phyloP scores from a whole-genome alignment of 2,113 vertebrate species.

The Hippocampus comes region DNA sequence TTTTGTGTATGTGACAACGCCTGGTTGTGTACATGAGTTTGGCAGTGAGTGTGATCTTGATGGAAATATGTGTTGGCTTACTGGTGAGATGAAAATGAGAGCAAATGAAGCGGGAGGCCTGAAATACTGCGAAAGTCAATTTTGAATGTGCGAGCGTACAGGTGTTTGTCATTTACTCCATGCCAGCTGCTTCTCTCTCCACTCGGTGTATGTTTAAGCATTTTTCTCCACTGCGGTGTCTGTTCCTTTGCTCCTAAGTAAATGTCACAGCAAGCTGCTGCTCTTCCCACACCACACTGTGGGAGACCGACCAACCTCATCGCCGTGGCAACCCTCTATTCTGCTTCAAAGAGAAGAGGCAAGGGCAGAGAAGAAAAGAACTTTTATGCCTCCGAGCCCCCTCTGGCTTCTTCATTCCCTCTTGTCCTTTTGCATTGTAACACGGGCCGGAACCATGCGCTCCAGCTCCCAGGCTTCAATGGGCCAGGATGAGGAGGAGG shows the following conservation, averaged over 20 bases:
- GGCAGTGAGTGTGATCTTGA: conserved; percentile 23
- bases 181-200: conserved; percentile 12
- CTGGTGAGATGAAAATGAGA: conserved; percentile 47
- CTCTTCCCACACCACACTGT: conserved; percentile 75
- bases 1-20: conserved; percentile 26
- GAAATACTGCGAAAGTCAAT: conserved; percentile 36
- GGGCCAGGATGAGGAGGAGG: conserved; percentile 25
- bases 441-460: conserved; percentile 70
- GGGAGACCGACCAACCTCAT: conserved; percentile 76
- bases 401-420: conserved; percentile 57
- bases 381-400: conserved; percentile 71
- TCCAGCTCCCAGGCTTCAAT: conserved; percentile 66
- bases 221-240: conserved; percentile 46
- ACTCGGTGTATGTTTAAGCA: conserved; percentile 28
- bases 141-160: conserved; percentile 49
- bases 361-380: conserved; percentile 71
- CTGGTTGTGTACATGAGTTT: conserved; percentile 27
- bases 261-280: conserved; percentile 80
- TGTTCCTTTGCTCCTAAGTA: conserved; percentile 67
- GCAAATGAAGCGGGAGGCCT: conserved; percentile 46
- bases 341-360: conserved; percentile 67
- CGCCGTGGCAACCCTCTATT: conserved; percentile 77
- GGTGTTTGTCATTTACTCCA: conserved; percentile 50
- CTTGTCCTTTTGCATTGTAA: conserved; percentile 56
- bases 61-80: conserved; percentile 42